Evolutionary conservation across 2,113 vertebrate species (phyloP).

Genomic region (Oryzias curvinotus): DNA sequence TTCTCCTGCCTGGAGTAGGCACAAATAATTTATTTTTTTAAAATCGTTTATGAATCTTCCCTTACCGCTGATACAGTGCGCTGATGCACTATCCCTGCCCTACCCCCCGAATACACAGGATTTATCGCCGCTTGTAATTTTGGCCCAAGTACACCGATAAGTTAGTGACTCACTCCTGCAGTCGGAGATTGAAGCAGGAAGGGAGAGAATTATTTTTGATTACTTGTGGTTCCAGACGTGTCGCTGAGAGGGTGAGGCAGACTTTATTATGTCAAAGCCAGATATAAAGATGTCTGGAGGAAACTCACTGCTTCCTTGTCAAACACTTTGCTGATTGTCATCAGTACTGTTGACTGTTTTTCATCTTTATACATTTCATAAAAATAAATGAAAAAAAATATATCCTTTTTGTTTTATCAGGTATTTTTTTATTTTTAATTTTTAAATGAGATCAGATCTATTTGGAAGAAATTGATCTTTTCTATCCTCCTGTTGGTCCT

Average conservation of each 20-base stretch:
- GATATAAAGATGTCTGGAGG: constrained; percentile 28
- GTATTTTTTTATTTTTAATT: no score
- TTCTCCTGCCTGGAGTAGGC: constrained; percentile 42
- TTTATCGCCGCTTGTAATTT: constrained; percentile 58
- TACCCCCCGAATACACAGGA: constrained; percentile 45
- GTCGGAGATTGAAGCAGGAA: constrained; percentile 32
- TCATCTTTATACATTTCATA: no score
- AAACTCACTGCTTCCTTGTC: neutral
- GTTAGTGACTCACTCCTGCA: constrained; percentile 55
- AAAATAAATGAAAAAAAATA: no score
- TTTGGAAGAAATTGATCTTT: neutral
- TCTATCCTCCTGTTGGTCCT: neutral
- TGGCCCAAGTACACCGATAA: constrained; percentile 41
- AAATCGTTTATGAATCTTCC: constrained; percentile 40
- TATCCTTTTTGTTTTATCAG: no score
- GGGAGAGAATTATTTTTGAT: constrained; percentile 38
- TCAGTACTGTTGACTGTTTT: no score
- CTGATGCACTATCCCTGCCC: constrained; percentile 32
- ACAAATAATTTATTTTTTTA: constrained; percentile 30
- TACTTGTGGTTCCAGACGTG: constrained; percentile 33
- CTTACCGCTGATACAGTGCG: neutral
- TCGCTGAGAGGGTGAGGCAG: constrained; percentile 23
- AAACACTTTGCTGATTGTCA: neutral
- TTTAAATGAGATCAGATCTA: no score
- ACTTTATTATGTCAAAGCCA: constrained; percentile 31